A percentile compares a stretch with the other conserved stretches of the same genome.
Conservation (phyloP, 2,797 vertebrate species). For the Tenualosa ilisha region DNA sequence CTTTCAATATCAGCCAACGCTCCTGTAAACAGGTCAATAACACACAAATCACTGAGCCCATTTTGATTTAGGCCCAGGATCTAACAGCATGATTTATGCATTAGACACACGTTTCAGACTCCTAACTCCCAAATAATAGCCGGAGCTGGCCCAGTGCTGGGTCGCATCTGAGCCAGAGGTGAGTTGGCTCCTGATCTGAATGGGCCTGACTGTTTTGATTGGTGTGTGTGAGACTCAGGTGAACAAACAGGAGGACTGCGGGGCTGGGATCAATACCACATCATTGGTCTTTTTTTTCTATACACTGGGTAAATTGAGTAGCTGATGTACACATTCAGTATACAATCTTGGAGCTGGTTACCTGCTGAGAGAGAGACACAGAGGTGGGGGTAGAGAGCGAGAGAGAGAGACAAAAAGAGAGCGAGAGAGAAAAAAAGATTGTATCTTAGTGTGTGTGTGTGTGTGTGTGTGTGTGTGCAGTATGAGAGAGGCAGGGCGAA, state of each 20-base stretch:
- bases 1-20: background rate
- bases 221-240: background rate
- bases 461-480: too few relatives aligned
- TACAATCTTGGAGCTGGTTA: background rate
- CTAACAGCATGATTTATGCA: background rate
- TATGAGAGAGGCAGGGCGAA: background rate
- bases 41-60: background rate
- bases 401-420: background rate
- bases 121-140: background rate
- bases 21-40: conserved; percentile 4
- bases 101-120: conserved; percentile 1
- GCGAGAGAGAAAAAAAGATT: too few relatives aligned
- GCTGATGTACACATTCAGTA: background rate
- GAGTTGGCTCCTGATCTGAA: background rate
- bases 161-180: too few relatives aligned
- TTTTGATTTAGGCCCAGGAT: background rate
- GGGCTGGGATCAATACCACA: background rate
- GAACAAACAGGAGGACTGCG: background rate
- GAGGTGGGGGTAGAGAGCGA: background rate
- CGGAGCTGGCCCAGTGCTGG: too few relatives aligned
- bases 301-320: background rate
- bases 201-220: background rate
- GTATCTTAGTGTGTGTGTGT: too few relatives aligned
- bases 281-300: background rate
- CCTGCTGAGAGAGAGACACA: background rate